Percentiles rank a stretch among this genome's conserved stretches.
These are phyloP conservation scores for Trichoplusia ni DNA, from an alignment of 1,140 invertebrate genomes.

Conservation along the genomic window DNA sequence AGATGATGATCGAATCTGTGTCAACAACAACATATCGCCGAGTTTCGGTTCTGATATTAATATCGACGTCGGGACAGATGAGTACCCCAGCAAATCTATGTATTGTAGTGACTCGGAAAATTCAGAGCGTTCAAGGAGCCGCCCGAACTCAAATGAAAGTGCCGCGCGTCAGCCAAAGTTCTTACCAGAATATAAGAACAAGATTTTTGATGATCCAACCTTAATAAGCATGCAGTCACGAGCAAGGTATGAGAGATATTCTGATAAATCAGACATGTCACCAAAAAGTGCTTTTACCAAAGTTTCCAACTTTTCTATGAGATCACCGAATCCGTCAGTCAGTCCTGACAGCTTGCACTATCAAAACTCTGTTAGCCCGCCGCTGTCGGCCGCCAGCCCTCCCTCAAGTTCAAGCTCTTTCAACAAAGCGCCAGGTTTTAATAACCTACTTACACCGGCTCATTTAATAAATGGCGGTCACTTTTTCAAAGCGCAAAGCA, in stretches of 20 bases:
- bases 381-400: slow-evolving; percentile 81
- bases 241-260: slow-evolving; percentile 75
- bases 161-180: slow-evolving; percentile 72
- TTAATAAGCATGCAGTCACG: slow-evolving; percentile 80
- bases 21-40: slow-evolving; percentile 79
- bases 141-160: slow-evolving; percentile 79
- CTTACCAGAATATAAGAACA: slow-evolving; percentile 81
- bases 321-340: slow-evolving; percentile 85
- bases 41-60: slow-evolving; percentile 75
- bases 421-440: slow-evolving; percentile 68
- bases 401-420: slow-evolving; percentile 66
- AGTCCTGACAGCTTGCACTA: slow-evolving; percentile 89
- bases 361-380: slow-evolving; percentile 89
- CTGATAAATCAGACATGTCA: slow-evolving; percentile 69
- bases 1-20: slow-evolving; percentile 70
- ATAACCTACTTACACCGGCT: slow-evolving; percentile 71
- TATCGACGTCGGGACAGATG: slow-evolving; percentile 81
- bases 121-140: slow-evolving; percentile 75
- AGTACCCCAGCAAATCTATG: slow-evolving; percentile 77
- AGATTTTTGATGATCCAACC: slow-evolving; percentile 83
- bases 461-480: slow-evolving; percentile 79
- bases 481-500: slow-evolving; percentile 81
- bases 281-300: slow-evolving; percentile 91
- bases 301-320: slow-evolving; percentile 81
- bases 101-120: slow-evolving; percentile 80